These are phyloP conservation scores for Virgularia gustaviana DNA, from an alignment of 92 coral and sea anemone genomes.

Conservation along the genomic window DNA sequence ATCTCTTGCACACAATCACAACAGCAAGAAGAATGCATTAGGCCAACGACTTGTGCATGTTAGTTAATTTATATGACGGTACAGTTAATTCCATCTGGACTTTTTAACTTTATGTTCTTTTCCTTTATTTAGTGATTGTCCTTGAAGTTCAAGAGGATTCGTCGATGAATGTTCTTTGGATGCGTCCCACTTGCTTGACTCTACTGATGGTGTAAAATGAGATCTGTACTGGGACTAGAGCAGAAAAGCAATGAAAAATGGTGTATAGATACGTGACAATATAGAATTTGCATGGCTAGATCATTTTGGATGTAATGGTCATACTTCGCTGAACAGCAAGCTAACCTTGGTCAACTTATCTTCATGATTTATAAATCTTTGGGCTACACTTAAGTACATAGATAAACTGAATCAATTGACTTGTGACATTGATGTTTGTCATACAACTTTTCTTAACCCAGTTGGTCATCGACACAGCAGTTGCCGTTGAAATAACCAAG, in stretches of 20 bases:
- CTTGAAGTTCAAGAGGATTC: slow-evolving; percentile 70
- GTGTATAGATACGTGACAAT: background rate
- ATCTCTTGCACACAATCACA: too few species aligned
- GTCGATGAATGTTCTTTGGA: slow-evolving; percentile 67
- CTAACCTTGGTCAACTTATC: too few species aligned
- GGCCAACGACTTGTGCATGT: too few species aligned
- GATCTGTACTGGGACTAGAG: slow-evolving; percentile 87
- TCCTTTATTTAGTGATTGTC: slow-evolving; percentile 48
- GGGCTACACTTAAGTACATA: too few species aligned
- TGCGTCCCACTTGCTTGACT: slow-evolving; percentile 81
- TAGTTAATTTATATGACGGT: too few species aligned
- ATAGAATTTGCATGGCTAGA: background rate
- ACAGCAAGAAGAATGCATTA: too few species aligned
- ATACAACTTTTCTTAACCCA: too few species aligned
- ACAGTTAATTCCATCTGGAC: slow-evolving; percentile 88
- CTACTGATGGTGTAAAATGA: slow-evolving; percentile 77
- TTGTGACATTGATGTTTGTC: too few species aligned
- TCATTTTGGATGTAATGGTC: background rate
- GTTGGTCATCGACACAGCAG: too few species aligned
- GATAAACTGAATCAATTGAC: too few species aligned
- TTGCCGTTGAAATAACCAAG: too few species aligned
- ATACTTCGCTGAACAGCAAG: background rate
- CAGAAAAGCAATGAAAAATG: slow-evolving; percentile 6
- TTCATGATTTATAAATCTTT: too few species aligned
- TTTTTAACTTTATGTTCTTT: slow-evolving; percentile 64